Evolutionary conservation across 92 coral and sea anemone species (phyloP).

Genomic region (Ricordea florida): DNA sequence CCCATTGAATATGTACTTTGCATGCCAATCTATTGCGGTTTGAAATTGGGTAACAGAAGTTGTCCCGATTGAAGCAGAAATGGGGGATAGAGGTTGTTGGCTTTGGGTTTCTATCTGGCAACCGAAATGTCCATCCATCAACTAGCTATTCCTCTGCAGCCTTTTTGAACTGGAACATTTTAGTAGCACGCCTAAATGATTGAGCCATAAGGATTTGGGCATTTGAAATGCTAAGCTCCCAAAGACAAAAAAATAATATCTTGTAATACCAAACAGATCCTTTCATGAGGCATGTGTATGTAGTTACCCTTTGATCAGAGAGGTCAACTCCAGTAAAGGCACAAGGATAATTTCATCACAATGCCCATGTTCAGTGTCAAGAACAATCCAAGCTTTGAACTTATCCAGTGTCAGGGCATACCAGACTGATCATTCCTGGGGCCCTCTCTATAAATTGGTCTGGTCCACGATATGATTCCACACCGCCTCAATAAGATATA

Average conservation of each 20-base stretch:
- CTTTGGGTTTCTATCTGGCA: background rate
- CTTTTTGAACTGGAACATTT: background rate
- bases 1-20: slow-evolving; percentile 30
- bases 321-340: slow-evolving; percentile 34
- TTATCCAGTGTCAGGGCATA: slow-evolving; percentile 18
- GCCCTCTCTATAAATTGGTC: slow-evolving; percentile 19
- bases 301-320: slow-evolving; percentile 10
- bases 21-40: background rate
- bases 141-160: slow-evolving; percentile 2
- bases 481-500: slow-evolving; percentile 7
- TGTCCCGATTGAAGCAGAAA: slow-evolving; percentile 8
- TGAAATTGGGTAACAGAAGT: slow-evolving; percentile 24
- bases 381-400: slow-evolving; percentile 21
- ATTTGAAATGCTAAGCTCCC: slow-evolving; percentile 23
- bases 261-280: background rate
- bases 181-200: slow-evolving; percentile 6
- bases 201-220: slow-evolving; percentile 18
- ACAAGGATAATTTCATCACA: slow-evolving; percentile 1
- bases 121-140: slow-evolving; percentile 7
- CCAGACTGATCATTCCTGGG: slow-evolving; percentile 12
- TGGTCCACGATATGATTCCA: slow-evolving; percentile 20
- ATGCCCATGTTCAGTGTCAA: slow-evolving; percentile 11
- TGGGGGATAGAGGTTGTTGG: slow-evolving; percentile 17
- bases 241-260: background rate
- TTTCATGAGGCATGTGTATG: slow-evolving; percentile 9